Conservation (phyloP, 2,888 invertebrate species). For the Pollenia griseotomentosa region DNA sequence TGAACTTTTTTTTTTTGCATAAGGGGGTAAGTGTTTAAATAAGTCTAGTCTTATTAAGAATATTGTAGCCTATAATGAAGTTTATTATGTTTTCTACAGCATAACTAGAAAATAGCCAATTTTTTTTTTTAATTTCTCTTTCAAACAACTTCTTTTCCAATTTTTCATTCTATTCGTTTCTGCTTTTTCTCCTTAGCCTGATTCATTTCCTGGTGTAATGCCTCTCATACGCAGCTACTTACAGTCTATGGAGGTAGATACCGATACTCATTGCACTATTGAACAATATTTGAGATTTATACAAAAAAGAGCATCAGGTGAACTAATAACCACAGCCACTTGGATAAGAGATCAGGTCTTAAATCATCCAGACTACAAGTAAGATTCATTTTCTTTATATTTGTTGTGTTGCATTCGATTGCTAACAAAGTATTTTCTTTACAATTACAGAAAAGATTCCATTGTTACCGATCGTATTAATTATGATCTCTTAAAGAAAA, state of each 20-base stretch:
- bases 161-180: neutral
- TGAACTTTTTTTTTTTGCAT: too few relatives aligned
- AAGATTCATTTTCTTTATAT: slow-evolving; percentile 78
- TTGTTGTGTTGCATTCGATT: neutral
- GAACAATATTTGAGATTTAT: slow-evolving; percentile 98
- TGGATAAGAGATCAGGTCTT: slow-evolving; percentile 97
- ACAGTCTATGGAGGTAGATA: slow-evolving; percentile 97
- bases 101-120: too few relatives aligned
- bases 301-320: slow-evolving; percentile 93
- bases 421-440: neutral
- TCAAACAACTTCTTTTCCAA: too few relatives aligned
- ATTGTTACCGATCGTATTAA: slow-evolving; percentile 94
- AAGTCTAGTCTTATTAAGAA: too few relatives aligned
- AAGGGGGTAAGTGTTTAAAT: too few relatives aligned
- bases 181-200: slow-evolving; percentile 85
- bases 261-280: slow-evolving; percentile 98
- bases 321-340: slow-evolving; percentile 95
- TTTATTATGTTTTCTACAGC: too few relatives aligned
- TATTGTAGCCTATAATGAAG: too few relatives aligned
- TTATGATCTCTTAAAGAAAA: slow-evolving; percentile 93
- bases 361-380: slow-evolving; percentile 95
- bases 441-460: slow-evolving; percentile 90
- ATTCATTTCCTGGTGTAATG: slow-evolving; percentile 96
- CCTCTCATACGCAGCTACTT: slow-evolving; percentile 97
- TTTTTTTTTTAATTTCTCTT: neutral